These are phyloP conservation scores for Uromys caudimaculatus DNA, from an alignment of 2,797 vertebrate species.

Conservation along the genomic window DNA sequence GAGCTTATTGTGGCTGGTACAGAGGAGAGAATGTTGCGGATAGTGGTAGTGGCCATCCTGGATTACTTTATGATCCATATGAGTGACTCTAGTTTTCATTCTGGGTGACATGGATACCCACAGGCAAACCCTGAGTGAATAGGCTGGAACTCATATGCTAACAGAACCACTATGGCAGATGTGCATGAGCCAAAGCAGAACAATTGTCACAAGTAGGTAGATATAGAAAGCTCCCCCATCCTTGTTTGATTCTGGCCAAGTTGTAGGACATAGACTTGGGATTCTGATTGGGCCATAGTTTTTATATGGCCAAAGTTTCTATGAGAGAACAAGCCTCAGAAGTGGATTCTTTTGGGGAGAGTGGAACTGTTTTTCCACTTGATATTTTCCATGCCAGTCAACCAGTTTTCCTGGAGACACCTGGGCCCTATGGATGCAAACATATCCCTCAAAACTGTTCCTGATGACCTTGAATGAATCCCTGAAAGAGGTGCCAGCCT, in stretches of 20 bases:
- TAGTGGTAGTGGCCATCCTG: neutral
- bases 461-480: neutral
- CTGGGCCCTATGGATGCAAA: neutral
- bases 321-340: neutral
- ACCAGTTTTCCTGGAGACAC: neutral
- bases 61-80: neutral
- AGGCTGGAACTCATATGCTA: neutral
- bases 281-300: neutral
- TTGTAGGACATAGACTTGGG: neutral
- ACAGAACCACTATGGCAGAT: neutral
- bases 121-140: neutral
- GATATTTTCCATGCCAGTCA: neutral
- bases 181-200: neutral
- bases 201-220: neutral
- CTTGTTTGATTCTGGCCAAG: neutral
- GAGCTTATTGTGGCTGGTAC: neutral
- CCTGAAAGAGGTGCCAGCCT: too few relatives aligned
- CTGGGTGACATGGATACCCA: neutral
- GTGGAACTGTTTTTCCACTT: neutral
- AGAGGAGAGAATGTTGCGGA: neutral
- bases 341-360: neutral
- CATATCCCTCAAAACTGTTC: neutral
- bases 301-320: neutral
- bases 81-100: neutral
- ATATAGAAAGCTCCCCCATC: rapidly evolving